A percentile compares a stretch with the other conserved stretches of the same genome.
Evolutionary conservation across 2,797 vertebrate genomes (phyloP).

Genomic region (Peromyscus nudipes): DNA sequence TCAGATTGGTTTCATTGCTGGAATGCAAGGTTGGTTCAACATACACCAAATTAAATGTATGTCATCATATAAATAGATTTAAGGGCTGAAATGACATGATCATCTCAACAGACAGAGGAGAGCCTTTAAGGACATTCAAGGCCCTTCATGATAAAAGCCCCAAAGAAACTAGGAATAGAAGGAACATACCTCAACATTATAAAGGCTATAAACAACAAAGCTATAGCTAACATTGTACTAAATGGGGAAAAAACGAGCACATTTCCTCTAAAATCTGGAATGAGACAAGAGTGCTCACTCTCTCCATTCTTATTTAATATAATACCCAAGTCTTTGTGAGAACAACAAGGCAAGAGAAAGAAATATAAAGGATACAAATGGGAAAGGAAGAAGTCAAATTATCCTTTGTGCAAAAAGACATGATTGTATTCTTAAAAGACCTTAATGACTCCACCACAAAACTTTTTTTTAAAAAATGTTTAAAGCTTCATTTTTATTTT

Average conservation of each 20-base stretch:
- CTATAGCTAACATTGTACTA: not conserved
- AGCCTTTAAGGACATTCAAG: not conserved
- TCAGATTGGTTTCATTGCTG: not conserved
- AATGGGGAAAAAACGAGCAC: not conserved
- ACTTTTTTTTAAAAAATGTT: no score
- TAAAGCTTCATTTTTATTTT: not conserved
- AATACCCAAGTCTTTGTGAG: not conserved
- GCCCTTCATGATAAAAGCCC: not conserved
- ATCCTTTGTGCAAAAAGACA: not conserved
- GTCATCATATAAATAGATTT: not conserved
- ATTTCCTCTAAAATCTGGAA: not conserved
- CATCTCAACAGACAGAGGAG: not conserved
- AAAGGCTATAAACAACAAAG: not conserved
- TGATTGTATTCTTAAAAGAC: not conserved
- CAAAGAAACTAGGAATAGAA: not conserved
- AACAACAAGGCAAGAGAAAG: not conserved
- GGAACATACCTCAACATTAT: not conserved
- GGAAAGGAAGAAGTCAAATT: not conserved
- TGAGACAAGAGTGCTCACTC: not conserved
- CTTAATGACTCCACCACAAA: no score
- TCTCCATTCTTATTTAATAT: no score
- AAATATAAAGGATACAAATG: not conserved
- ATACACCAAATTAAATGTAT: not conserved
- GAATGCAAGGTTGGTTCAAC: not conserved
- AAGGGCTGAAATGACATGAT: not conserved